A percentile compares a stretch with the other conserved stretches of the same genome.
These are phyloP conservation scores for Brachyrhaphis roseni DNA, from an alignment of 2,797 vertebrate species.

Conservation along the genomic window DNA sequence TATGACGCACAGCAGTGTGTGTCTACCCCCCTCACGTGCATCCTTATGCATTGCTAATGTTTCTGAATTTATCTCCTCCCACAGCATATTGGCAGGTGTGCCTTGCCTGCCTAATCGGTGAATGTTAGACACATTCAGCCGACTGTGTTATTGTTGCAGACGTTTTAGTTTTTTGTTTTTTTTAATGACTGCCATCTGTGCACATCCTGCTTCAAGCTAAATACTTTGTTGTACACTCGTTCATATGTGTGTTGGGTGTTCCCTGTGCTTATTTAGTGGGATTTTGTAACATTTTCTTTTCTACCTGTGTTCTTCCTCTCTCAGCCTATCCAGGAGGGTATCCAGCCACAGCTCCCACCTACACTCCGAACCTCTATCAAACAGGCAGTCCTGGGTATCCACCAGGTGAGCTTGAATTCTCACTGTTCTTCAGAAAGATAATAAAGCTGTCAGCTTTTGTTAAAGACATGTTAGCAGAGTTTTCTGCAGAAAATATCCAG, in stretches of 20 bases:
- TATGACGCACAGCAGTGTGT: conserved; percentile 30
- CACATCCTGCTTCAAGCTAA: conserved; percentile 58
- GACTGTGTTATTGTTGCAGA: conserved; percentile 74
- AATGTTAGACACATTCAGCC: conserved; percentile 62
- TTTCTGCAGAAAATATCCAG: background rate
- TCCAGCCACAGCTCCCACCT: conserved; percentile 91
- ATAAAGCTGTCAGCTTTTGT: background rate
- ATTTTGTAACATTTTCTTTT: conserved; percentile 33
- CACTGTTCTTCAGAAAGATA: background rate
- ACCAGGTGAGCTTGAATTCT: conserved; percentile 85
- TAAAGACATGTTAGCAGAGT: background rate
- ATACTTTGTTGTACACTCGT: conserved; percentile 20
- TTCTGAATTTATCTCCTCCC: conserved; percentile 60
- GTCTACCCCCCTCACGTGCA: conserved; percentile 7
- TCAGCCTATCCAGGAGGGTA: conserved; percentile 96
- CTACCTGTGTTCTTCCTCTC: conserved; percentile 23
- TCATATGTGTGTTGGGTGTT: conserved; percentile 1
- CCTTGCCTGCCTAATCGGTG: conserved; percentile 50
- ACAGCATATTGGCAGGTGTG: conserved; percentile 67
- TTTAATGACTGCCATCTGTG: conserved; percentile 80
- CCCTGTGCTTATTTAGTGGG: conserved; percentile 13
- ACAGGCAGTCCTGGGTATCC: conserved; percentile 96
- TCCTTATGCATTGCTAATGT: conserved; percentile 43
- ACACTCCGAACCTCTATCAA: conserved; percentile 96
- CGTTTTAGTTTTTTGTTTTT: conserved; percentile 5